phyloP scores from a whole-genome alignment of 1,140 invertebrate species.

The Psix sp. region DNA sequence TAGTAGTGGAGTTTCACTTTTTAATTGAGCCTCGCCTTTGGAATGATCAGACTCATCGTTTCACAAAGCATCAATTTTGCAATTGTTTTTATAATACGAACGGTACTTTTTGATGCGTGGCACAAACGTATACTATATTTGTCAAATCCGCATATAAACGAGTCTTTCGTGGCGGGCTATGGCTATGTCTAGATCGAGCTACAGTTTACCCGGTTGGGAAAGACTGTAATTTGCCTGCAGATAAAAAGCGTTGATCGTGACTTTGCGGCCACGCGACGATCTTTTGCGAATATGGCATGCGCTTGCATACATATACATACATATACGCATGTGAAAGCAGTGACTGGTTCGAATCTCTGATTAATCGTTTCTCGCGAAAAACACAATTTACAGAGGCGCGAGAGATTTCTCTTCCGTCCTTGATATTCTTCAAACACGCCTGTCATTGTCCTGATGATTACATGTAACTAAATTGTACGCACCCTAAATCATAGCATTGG shows the following conservation, averaged over 20 bases:
- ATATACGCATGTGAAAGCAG: slow-evolving; percentile 63
- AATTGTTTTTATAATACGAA: slow-evolving; percentile 22
- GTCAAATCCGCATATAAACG: slow-evolving; percentile 47
- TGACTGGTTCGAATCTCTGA: slow-evolving; percentile 64
- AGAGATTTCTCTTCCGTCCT: slow-evolving; percentile 67
- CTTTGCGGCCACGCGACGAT: slow-evolving; percentile 61
- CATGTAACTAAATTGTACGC: slow-evolving; percentile 15
- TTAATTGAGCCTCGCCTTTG: neutral
- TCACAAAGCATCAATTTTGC: slow-evolving; percentile 48
- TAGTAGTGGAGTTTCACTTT: too few relatives aligned
- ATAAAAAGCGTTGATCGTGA: slow-evolving; percentile 59
- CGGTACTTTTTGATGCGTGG: slow-evolving; percentile 44
- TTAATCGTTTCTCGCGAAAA: slow-evolving; percentile 63
- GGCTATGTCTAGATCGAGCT: slow-evolving; percentile 37
- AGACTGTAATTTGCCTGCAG: slow-evolving; percentile 56
- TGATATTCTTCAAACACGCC: slow-evolving; percentile 39
- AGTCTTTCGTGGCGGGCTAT: slow-evolving; percentile 31
- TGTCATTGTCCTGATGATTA: slow-evolving; percentile 39
- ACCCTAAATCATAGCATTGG: too few relatives aligned
- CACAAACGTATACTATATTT: slow-evolving; percentile 39
- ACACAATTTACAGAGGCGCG: slow-evolving; percentile 67
- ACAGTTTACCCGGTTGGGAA: slow-evolving; percentile 56
- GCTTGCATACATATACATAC: slow-evolving; percentile 45
- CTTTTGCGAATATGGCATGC: slow-evolving; percentile 52
- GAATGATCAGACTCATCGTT: slow-evolving; percentile 31